Evolutionary conservation across 2,797 vertebrate genomes (phyloP).

Genomic region (Xerus rutilus): DNA sequence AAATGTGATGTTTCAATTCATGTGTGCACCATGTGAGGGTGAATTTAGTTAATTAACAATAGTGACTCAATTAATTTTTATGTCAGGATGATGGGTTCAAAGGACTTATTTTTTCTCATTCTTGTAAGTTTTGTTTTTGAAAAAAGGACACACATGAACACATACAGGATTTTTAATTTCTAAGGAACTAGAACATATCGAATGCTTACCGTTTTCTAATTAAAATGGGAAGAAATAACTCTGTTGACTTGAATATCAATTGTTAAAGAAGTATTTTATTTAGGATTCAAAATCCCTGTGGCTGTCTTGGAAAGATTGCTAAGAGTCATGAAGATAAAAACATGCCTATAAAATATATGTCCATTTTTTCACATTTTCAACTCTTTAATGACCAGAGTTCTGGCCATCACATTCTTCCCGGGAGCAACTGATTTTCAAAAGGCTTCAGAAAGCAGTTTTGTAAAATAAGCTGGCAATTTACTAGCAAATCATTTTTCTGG

Average conservation of each 20-base stretch:
- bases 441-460: background rate
- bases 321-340: background rate
- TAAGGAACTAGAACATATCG: background rate
- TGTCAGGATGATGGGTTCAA: background rate
- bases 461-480: conserved; percentile 29
- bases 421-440: background rate
- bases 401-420: background rate
- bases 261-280: background rate
- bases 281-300: background rate
- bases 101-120: background rate
- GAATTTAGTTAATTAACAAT: background rate
- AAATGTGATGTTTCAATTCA: background rate
- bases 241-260: background rate
- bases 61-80: background rate
- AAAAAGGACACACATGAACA: background rate
- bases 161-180: background rate
- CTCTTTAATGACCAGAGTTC: background rate
- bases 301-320: background rate
- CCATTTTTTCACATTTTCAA: conserved; percentile 11
- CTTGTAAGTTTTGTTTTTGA: background rate
- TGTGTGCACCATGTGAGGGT: background rate
- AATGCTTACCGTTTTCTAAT: background rate
- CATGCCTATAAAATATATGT: background rate
- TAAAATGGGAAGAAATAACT: background rate
- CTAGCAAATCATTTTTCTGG: conserved; percentile 24